Conservation (phyloP, 2,888 invertebrate species). For the Eledona agricola region DNA sequence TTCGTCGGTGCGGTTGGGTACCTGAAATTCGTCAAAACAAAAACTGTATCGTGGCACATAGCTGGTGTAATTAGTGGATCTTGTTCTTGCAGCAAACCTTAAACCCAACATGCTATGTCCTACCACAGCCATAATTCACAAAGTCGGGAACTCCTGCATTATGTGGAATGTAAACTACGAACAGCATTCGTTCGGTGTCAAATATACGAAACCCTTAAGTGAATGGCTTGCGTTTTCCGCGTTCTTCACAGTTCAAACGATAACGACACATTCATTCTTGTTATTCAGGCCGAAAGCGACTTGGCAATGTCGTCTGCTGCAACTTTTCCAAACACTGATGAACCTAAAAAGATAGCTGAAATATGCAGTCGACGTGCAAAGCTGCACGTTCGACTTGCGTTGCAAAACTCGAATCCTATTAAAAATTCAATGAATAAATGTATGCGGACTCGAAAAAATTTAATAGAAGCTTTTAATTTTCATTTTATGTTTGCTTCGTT, state of each 20-base stretch:
- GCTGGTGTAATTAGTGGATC: conserved; percentile 19
- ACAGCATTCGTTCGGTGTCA: conserved; percentile 30
- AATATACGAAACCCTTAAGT: conserved; percentile 28
- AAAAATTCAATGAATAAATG: no score
- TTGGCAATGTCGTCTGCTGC: conserved; percentile 1
- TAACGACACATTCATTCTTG: conserved; percentile 13
- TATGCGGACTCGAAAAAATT: no score
- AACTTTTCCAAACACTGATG: background rate
- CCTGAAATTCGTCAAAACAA: conserved; percentile 10
- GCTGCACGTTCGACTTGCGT: no score
- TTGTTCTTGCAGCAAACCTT: conserved; percentile 6
- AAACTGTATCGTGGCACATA: conserved; percentile 17
- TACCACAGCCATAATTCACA: conserved; percentile 25
- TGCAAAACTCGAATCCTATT: no score
- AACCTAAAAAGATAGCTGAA: background rate
- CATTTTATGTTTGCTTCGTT: no score
- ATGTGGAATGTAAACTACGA: conserved; percentile 35
- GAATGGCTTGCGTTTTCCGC: conserved; percentile 19
- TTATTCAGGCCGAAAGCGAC: conserved; percentile 1
- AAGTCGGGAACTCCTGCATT: conserved; percentile 20
- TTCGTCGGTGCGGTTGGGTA: no score
- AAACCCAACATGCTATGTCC: conserved; percentile 11
- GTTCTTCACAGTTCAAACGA: conserved; percentile 15
- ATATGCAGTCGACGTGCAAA: background rate
- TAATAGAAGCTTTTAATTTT: no score